phyloP scores from a whole-genome alignment of 64 coral and sea anemone species.

The Montipora cactus region DNA sequence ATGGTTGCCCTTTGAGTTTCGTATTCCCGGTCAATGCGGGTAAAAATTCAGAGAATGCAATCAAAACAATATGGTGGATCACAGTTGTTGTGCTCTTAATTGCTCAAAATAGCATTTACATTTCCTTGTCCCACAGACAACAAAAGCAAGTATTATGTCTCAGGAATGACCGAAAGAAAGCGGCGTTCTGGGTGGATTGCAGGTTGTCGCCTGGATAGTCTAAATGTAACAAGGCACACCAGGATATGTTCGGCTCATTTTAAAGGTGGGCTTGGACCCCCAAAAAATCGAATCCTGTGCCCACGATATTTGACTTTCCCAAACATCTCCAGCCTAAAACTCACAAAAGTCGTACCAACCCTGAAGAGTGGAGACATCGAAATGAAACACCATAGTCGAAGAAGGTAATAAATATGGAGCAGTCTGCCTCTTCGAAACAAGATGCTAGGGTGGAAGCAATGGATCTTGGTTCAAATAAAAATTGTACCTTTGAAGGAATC shows the following conservation, averaged over 20 bases:
- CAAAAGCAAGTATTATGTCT: no score
- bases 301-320: no score
- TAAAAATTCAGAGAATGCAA: not conserved
- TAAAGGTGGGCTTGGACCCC: no score
- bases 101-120: not conserved
- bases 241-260: no score
- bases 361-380: not conserved
- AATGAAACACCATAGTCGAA: not conserved
- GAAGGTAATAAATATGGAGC: not conserved
- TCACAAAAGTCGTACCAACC: not conserved
- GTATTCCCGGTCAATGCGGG: not conserved
- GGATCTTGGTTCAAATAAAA: not conserved
- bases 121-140: not conserved
- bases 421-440: not conserved
- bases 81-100: conserved; percentile 6
- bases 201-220: conserved; percentile 6
- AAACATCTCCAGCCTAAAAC: conserved; percentile 5
- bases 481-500: not conserved
- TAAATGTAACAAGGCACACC: no score
- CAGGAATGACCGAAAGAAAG: conserved; percentile 24
- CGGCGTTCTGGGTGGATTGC: not conserved
- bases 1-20: no score
- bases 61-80: not conserved
- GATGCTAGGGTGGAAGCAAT: not conserved
- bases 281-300: no score